phyloP scores from a whole-genome alignment of 2,113 vertebrate genomes.

The Spea bombifrons region DNA sequence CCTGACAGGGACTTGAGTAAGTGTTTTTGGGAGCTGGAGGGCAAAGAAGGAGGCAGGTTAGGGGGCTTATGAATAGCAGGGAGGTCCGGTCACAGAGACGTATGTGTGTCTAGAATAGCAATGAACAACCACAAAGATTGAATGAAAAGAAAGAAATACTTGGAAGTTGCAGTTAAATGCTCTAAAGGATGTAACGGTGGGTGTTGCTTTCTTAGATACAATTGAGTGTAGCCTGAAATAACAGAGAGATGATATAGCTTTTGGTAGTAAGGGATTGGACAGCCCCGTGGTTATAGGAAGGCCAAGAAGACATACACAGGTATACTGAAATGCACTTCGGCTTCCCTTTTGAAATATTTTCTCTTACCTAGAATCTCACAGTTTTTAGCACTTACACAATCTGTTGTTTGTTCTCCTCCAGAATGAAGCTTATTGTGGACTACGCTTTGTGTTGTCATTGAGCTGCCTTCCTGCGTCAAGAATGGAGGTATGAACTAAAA shows the following conservation, averaged over 20 bases:
- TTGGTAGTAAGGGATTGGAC: neutral
- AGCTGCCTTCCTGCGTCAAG: neutral
- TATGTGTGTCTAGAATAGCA: neutral
- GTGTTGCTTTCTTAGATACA: neutral
- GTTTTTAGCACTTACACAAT: constrained; percentile 2
- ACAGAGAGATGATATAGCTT: neutral
- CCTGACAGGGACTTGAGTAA: no score
- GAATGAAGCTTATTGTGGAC: constrained; percentile 30
- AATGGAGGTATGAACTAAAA: constrained; percentile 38
- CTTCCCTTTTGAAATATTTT: no score
- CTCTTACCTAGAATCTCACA: no score
- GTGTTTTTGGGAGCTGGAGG: no score
- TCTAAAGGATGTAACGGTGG: neutral
- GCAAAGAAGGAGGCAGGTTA: no score
- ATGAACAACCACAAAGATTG: neutral
- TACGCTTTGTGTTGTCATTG: neutral
- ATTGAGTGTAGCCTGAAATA: neutral
- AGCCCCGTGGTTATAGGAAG: neutral
- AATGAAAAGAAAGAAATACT: neutral
- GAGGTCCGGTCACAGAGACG: neutral
- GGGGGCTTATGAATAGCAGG: neutral
- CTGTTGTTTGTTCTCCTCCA: constrained; percentile 20
- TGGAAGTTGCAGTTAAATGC: neutral
- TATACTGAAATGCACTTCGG: no score
- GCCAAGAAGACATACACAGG: neutral